Conservation (phyloP, 1,140 invertebrate species). For the Trichomalopsis sarcophagae region DNA sequence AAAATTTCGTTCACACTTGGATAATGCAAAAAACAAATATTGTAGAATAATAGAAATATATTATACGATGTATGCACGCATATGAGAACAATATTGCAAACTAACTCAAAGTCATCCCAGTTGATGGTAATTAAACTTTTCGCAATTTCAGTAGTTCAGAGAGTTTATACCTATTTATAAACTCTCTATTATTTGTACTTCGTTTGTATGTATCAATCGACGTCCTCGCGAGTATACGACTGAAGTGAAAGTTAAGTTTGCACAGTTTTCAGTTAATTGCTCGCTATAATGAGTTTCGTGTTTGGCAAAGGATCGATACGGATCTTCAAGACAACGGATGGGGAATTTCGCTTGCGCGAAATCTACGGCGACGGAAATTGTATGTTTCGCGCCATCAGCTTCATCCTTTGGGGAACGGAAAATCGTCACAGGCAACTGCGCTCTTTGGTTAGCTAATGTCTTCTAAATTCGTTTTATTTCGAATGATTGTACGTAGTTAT, state of each 20-base stretch:
- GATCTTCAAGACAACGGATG: slow-evolving; percentile 53
- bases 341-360: slow-evolving; percentile 66
- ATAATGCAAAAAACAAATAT: too few species aligned
- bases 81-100: too few species aligned
- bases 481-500: not conserved
- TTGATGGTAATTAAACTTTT: too few species aligned
- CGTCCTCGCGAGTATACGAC: not conserved
- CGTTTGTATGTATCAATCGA: too few species aligned
- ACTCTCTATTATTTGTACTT: too few species aligned
- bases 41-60: too few species aligned
- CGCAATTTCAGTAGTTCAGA: too few species aligned
- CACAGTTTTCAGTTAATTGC: not conserved
- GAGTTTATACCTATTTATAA: too few species aligned
- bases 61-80: too few species aligned
- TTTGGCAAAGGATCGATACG: slow-evolving; percentile 23
- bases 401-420: slow-evolving; percentile 66
- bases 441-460: slow-evolving; percentile 53
- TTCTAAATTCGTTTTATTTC: slow-evolving; percentile 6
- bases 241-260: not conserved
- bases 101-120: too few species aligned
- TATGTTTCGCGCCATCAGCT: slow-evolving; percentile 68
- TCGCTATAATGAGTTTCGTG: slow-evolving; percentile 8
- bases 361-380: slow-evolving; percentile 70
- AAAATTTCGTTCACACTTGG: too few species aligned
- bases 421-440: slow-evolving; percentile 63